Evolutionary conservation across 2,888 invertebrate genomes (phyloP), one percentile per base, ranked within the genome.

Genomic region (Standfussiana lucernea): DNA sequence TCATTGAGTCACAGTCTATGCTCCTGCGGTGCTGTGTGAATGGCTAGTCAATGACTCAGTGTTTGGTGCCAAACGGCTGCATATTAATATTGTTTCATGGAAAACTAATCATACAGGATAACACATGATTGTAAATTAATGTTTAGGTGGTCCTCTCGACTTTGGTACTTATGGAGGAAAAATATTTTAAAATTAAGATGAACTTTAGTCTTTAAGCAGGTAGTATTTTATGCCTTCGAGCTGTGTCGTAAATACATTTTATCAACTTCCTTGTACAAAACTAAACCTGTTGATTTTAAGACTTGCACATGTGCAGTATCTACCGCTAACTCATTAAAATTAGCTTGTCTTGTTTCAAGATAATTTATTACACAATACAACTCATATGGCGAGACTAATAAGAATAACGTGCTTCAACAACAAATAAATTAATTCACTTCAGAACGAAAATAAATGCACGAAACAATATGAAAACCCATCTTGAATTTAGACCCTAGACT

Each of bases 21-120:
- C 84, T 82, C 83, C 62, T 56, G 80, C 75, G 80, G 61, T 56
- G 68, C 67, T 70, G 32, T 61, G 56, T 77, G 82, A 84, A 86
- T 86, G 84, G 83, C 86, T 79, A 80, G 80, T 45, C 64, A 67
- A 85, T 92, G 92, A 92, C 53, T 92, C 91, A 92, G 83, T 67
- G 75, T 74, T 68, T 69, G 75, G 59, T 83, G 83, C 77, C 83
- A 68, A 86, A 80, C 64, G 72, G 69, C 72, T 80, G 84, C 77
- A 79, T 85, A 86, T 82, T 85, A 86, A 87, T 88, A 84, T 82
- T 67, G 59, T 77, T 92, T 91, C 90, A 86, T 56, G 89, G 92
- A 92, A 92, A 91, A 87, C 88, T 83, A 88, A 90, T 91, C 86
- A 87, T 80, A 66, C 85, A 84, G 83, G 81, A 83, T 72, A 88